Evolutionary conservation across 2,797 vertebrate genomes (phyloP).

Genomic region (Periophthalmus magnuspinnatus): DNA sequence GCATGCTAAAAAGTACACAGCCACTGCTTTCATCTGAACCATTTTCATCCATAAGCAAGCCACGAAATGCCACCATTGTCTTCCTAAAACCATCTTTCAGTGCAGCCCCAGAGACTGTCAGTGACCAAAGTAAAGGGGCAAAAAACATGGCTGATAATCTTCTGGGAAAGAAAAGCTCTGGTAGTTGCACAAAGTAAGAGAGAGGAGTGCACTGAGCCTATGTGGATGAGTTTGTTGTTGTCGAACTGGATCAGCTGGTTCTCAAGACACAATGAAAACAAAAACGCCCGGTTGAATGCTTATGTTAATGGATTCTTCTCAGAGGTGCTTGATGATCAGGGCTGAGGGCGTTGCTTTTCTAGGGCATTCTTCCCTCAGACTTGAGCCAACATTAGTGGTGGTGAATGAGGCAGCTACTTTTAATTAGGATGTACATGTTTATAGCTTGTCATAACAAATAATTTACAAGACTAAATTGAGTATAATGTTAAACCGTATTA

Average conservation of each 20-base stretch:
- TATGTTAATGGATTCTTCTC: constrained; percentile 15
- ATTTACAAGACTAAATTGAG: neutral
- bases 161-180: neutral
- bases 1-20: neutral
- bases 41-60: neutral
- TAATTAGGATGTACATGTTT: neutral
- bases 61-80: constrained; percentile 3
- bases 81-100: neutral
- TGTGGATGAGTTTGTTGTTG: constrained; percentile 21
- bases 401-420: constrained; percentile 8
- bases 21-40: constrained; percentile 2
- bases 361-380: constrained; percentile 19
- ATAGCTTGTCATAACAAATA: neutral
- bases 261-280: constrained; percentile 24
- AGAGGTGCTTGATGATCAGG: constrained; percentile 4
- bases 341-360: constrained; percentile 13
- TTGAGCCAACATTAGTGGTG: constrained; percentile 6
- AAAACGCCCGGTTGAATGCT: constrained; percentile 25
- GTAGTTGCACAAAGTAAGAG: neutral
- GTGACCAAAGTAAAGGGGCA: neutral
- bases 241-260: constrained; percentile 52
- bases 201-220: neutral
- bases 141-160: neutral
- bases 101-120: neutral
- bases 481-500: neutral